Base-by-base conservation (phyloP, 30 jellyfish, hydroid and myxozoan species). In the Rhopilema esculentum region DNA sequence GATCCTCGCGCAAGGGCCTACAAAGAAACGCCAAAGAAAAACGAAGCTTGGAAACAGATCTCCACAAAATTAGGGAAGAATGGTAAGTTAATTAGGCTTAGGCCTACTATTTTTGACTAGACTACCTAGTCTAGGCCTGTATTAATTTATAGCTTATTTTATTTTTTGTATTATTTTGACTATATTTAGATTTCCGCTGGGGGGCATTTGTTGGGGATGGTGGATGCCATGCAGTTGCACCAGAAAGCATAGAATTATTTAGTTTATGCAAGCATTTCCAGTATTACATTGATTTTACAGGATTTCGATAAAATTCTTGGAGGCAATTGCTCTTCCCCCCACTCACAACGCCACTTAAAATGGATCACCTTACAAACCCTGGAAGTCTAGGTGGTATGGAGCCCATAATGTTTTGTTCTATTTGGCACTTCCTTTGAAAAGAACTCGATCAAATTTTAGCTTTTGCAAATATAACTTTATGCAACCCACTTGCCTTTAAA, bases 1-100 rank as follows among this genome's bases (percentile, higher is more conserved):
- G 67, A 32, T 40, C 63, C 67, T 66, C 72, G 72, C 24, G 62
- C 67, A n/a, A 79, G 79, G 53, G 79, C 79, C 49, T 40, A 40
- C 12, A 40, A 40, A 12, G 57, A 40, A 40, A 40, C 6, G 57
- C 57, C 57, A 40, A 40, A 40, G 57, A 40, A 40, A 40, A 2
- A 6, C 57, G 57, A 40, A 40, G 57, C 57, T 12, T 40, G 57
- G 57, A 40, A 40, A 2, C 57, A 40, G 12, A 40, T 40, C 12
- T 40, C 57, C 9, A 40, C 57, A 40, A 40, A 12, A 12, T 12
- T 40, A 12, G 6, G 77, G 33, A 67, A 67, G 0, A 33, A 67
- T 67, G 77, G 77, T 67, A 67, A 67, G 48, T 67, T 24, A 40
- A 40, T 40, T 40, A 40, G 12, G 57, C 57, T 40, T 40, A 40